Evolutionary conservation across 2,113 vertebrate species (phyloP).

Genomic region (Corvus cornix): DNA sequence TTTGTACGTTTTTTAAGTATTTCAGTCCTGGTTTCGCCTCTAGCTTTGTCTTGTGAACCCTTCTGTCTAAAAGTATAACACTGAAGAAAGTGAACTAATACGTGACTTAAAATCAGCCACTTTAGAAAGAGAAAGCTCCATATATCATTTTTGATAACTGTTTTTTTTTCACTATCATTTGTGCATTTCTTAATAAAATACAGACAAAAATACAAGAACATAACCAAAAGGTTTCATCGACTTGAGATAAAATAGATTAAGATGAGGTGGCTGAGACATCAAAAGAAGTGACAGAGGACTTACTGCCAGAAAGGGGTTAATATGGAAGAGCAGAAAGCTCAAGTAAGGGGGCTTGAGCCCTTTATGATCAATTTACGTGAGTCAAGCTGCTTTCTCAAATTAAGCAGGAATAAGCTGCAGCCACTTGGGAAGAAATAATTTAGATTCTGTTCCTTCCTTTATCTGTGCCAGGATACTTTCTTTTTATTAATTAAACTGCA

Average conservation of each 20-base stretch:
- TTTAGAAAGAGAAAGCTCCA: background rate
- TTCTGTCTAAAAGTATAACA: background rate
- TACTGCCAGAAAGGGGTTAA: background rate
- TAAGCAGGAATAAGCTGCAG: background rate
- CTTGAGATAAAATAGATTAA: background rate
- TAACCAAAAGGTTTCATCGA: background rate
- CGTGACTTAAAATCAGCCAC: background rate
- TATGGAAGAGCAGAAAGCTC: background rate
- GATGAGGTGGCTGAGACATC: background rate
- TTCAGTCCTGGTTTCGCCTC: background rate
- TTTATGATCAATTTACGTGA: background rate
- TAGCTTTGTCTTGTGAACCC: background rate
- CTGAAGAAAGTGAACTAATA: background rate
- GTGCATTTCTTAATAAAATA: background rate
- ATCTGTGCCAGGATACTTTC: background rate
- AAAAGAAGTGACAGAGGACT: background rate
- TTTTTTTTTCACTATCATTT: background rate
- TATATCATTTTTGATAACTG: background rate
- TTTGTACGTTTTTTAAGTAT: background rate
- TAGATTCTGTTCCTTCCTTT: background rate
- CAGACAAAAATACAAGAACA: background rate
- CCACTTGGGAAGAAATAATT: background rate
- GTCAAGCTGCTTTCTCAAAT: background rate
- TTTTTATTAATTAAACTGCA: background rate
- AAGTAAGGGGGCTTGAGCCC: background rate